Evolutionary conservation across 2,888 invertebrate species (phyloP).

Genomic region (Endomychus coccineus): DNA sequence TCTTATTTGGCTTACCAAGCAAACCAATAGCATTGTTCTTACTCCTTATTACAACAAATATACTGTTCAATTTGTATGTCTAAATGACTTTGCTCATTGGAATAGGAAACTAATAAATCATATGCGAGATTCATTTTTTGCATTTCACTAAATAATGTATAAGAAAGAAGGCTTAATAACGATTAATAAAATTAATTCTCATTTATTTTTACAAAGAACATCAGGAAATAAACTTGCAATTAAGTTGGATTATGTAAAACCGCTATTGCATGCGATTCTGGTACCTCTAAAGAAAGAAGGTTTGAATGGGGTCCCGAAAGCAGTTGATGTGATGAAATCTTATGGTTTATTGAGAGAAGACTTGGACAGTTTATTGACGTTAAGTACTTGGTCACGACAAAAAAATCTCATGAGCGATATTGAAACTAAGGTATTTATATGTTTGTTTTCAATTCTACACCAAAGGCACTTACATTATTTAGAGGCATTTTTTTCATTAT

Average conservation of each 20-base stretch:
- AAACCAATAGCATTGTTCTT: too few relatives aligned
- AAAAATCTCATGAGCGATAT: slow-evolving; percentile 70
- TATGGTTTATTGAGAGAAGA: slow-evolving; percentile 90
- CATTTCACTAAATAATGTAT: slow-evolving; percentile 1
- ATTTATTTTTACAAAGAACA: too few relatives aligned
- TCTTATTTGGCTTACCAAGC: too few relatives aligned
- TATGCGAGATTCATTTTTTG: too few relatives aligned
- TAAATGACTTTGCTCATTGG: too few relatives aligned
- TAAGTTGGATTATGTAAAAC: slow-evolving; percentile 80
- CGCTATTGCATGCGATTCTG: slow-evolving; percentile 67
- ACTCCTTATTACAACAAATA: too few relatives aligned
- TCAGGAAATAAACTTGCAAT: slow-evolving; percentile 76
- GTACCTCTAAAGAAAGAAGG: slow-evolving; percentile 67
- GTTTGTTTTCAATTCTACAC: background rate
- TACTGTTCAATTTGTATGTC: too few relatives aligned
- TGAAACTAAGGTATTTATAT: slow-evolving; percentile 54
- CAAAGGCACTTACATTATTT: background rate
- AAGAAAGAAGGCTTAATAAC: too few relatives aligned
- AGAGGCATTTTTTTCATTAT: background rate
- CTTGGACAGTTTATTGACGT: slow-evolving; percentile 78
- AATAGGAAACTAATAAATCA: too few relatives aligned
- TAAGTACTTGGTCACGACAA: slow-evolving; percentile 76
- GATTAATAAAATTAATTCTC: slow-evolving; percentile 3
- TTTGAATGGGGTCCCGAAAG: slow-evolving; percentile 61
- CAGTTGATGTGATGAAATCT: slow-evolving; percentile 67